phyloP scores from a whole-genome alignment of 2,888 invertebrate genomes.

The Neoaliturus tenellus region DNA sequence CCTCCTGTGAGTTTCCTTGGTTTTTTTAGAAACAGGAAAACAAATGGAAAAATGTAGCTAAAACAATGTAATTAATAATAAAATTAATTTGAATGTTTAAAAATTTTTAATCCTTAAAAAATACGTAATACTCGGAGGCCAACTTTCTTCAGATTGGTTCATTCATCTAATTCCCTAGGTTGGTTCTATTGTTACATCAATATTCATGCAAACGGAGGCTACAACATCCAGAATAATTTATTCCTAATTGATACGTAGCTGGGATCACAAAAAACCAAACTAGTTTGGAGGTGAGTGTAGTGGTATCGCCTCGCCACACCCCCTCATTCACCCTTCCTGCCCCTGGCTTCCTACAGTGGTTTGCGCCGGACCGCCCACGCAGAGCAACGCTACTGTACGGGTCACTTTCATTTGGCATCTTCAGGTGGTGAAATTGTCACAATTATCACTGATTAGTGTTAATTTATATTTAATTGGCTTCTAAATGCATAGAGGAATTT shows the following conservation, averaged over 20 bases:
- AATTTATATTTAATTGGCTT: too few relatives aligned
- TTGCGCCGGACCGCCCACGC: background rate
- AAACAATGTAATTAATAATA: too few relatives aligned
- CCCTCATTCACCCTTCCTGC: constrained; percentile 23
- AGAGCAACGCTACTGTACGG: background rate
- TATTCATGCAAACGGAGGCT: constrained; percentile 19
- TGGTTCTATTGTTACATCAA: background rate
- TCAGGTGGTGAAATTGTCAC: too few relatives aligned
- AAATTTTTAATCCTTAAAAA: too few relatives aligned
- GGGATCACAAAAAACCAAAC: background rate
- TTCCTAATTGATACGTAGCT: constrained; percentile 24
- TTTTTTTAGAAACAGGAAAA: background rate
- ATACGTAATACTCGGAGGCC: too few relatives aligned
- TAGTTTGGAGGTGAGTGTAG: constrained; percentile 6
- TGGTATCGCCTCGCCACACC: background rate
- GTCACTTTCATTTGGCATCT: background rate
- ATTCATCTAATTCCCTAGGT: too few relatives aligned
- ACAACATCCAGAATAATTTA: constrained; percentile 9
- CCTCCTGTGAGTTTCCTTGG: background rate
- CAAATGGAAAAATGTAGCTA: too few relatives aligned
- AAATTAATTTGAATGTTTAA: too few relatives aligned
- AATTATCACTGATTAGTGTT: too few relatives aligned
- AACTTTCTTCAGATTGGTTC: too few relatives aligned
- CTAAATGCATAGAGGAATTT: too few relatives aligned
- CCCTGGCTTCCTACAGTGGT: background rate